Percentiles rank a stretch among this genome's conserved stretches.
Evolutionary conservation across 2,888 invertebrate species (phyloP).

Genomic region (Sicus ferrugineus): DNA sequence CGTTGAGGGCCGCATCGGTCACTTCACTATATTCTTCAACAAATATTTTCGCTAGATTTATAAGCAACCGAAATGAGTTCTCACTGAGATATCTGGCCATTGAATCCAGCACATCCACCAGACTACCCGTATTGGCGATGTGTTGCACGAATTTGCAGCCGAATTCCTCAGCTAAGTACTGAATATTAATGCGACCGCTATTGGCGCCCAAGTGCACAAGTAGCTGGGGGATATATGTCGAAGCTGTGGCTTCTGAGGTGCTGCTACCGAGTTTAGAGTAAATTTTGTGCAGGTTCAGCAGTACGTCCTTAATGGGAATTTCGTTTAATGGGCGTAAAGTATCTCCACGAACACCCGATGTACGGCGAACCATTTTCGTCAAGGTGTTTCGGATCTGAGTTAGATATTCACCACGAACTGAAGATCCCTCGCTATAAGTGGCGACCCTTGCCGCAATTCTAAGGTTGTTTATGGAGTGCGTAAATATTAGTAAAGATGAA

Average conservation of each 20-base stretch:
- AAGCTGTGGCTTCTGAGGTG: background rate
- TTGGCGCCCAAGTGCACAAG: background rate
- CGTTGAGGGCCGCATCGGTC: conserved; percentile 46
- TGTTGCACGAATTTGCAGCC: conserved; percentile 52
- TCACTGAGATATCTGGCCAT: conserved; percentile 47
- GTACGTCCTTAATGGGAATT: conserved; percentile 52
- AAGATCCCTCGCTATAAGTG: conserved; percentile 42
- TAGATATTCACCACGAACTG: conserved; percentile 47
- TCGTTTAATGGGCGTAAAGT: conserved; percentile 57
- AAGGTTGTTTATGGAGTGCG: conserved; percentile 59
- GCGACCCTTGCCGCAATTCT: conserved; percentile 48
- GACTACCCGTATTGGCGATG: conserved; percentile 46
- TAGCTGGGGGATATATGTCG: background rate
- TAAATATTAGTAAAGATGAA: conserved; percentile 56
- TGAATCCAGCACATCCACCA: conserved; percentile 49
- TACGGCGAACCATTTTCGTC: conserved; percentile 43
- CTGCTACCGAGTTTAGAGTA: conserved; percentile 39
- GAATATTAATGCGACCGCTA: conserved; percentile 30
- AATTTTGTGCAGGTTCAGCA: conserved; percentile 42
- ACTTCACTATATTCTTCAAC: conserved; percentile 47
- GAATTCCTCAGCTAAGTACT: conserved; percentile 38
- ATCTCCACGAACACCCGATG: conserved; percentile 46
- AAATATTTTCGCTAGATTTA: conserved; percentile 49
- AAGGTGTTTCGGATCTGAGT: conserved; percentile 47
- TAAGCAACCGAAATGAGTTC: conserved; percentile 42